These are phyloP conservation scores for Dicyrtoma fusca DNA, from an alignment of 2,888 invertebrate species.

Conservation along the genomic window DNA sequence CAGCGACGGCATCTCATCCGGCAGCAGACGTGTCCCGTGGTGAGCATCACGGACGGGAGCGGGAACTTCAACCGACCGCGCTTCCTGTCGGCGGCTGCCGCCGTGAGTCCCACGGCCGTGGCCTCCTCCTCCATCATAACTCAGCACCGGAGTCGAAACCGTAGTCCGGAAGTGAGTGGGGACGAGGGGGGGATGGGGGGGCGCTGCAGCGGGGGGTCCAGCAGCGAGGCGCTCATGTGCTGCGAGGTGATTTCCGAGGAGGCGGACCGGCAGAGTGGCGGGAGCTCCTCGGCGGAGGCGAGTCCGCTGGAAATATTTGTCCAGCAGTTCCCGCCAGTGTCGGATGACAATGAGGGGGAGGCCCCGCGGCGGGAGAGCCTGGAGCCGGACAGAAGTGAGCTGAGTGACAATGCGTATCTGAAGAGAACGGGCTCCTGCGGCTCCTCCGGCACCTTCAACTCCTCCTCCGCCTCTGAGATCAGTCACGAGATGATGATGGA, in stretches of 20 bases:
- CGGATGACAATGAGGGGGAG: slow-evolving; percentile 56
- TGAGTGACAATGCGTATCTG: slow-evolving; percentile 9
- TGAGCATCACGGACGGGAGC: slow-evolving; percentile 52
- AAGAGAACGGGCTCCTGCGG: slow-evolving; percentile 24
- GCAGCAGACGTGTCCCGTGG: slow-evolving; percentile 56
- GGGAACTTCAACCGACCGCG: slow-evolving; percentile 54
- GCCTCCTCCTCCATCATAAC: slow-evolving; percentile 55
- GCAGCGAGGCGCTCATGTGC: slow-evolving; percentile 52
- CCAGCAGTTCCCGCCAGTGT: slow-evolving; percentile 54
- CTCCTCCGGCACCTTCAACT: slow-evolving; percentile 31
- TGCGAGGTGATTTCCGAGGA: slow-evolving; percentile 56
- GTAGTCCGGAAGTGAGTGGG: slow-evolving; percentile 52
- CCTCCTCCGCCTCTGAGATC: slow-evolving; percentile 23
- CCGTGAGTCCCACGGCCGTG: slow-evolving; percentile 54
- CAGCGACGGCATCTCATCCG: slow-evolving; percentile 56
- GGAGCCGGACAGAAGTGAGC: slow-evolving; percentile 40
- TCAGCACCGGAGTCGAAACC: slow-evolving; percentile 52
- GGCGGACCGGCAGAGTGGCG: slow-evolving; percentile 50
- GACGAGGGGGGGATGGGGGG: slow-evolving; percentile 45
- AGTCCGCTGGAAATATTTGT: slow-evolving; percentile 56
- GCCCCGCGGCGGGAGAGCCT: slow-evolving; percentile 53
- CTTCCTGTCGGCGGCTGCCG: slow-evolving; percentile 56
- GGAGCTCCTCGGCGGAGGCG: slow-evolving; percentile 53
- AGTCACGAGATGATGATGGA: slow-evolving; percentile 1
- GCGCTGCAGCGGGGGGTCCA: slow-evolving; percentile 53